Evolutionary conservation across 2,113 vertebrate species (phyloP).

Genomic region (Coracopsis vasa): DNA sequence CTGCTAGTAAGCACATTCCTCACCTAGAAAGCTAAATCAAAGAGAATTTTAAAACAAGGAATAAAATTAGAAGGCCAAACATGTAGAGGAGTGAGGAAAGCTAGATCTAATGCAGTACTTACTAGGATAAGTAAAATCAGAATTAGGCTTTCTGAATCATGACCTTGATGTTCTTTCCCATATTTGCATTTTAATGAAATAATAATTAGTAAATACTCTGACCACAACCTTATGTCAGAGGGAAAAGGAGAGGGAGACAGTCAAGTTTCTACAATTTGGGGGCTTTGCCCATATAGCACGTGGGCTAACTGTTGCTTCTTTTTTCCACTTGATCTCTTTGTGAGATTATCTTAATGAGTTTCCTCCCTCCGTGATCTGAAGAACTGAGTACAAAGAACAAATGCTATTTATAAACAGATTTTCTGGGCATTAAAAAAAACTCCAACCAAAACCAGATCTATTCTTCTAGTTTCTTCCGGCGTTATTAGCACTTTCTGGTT

Average conservation of each 20-base stretch:
- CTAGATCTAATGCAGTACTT: background rate
- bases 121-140: background rate
- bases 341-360: background rate
- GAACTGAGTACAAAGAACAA: background rate
- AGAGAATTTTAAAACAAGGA: slow-evolving; percentile 25
- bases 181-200: background rate
- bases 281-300: background rate
- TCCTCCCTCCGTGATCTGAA: background rate
- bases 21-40: slow-evolving; percentile 25
- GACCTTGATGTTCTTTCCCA: background rate
- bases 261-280: background rate
- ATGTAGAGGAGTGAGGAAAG: background rate
- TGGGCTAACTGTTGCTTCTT: background rate
- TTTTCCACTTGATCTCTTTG: background rate
- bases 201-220: background rate
- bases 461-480: background rate
- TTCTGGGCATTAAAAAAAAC: background rate
- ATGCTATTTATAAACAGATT: background rate
- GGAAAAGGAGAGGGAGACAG: background rate
- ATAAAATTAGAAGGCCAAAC: background rate
- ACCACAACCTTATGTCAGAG: background rate
- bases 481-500: background rate
- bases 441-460: background rate
- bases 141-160: background rate
- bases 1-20: background rate